Evolutionary conservation across 2,888 invertebrate genomes (phyloP).

Genomic region (Lasius fuliginosus): DNA sequence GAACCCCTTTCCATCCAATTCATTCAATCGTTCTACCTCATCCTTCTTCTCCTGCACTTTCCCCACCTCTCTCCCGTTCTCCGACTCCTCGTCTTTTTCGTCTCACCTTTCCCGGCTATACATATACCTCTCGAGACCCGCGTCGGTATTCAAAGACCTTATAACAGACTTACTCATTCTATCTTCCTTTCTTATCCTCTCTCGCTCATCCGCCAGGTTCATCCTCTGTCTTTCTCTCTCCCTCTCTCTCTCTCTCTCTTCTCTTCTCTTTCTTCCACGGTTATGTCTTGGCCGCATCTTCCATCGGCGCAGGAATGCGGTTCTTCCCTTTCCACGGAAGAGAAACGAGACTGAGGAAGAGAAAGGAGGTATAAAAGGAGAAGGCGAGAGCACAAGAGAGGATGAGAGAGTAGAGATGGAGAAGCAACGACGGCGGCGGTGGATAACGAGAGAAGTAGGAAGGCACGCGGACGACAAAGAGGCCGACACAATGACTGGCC

Average conservation of each 20-base stretch:
- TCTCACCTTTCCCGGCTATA: constrained; percentile 53
- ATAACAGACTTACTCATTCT: constrained; percentile 75
- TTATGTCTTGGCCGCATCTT: constrained; percentile 57
- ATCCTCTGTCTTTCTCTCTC: constrained; percentile 47
- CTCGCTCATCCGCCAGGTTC: not conserved
- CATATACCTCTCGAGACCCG: constrained; percentile 51
- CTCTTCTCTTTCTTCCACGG: constrained; percentile 43
- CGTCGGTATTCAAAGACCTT: constrained; percentile 77
- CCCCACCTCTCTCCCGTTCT: constrained; percentile 53
- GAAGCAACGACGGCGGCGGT: constrained; percentile 40
- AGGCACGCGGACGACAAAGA: constrained; percentile 74
- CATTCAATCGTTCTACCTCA: constrained; percentile 68
- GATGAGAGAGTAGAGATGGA: constrained; percentile 31
- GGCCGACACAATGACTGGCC: constrained; percentile 78
- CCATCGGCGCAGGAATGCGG: constrained; percentile 74
- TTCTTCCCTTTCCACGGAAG: constrained; percentile 68
- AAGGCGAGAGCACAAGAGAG: constrained; percentile 27
- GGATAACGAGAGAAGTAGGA: constrained; percentile 76
- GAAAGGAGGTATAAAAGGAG: constrained; percentile 68
- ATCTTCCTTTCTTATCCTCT: constrained; percentile 39
- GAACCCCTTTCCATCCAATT: constrained; percentile 66
- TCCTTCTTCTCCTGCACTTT: constrained; percentile 39
- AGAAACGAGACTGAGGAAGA: constrained; percentile 70
- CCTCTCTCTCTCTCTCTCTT: constrained; percentile 52
- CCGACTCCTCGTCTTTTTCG: constrained; percentile 59